Base-by-base conservation (phyloP, 2,113 vertebrate genomes). In the Cephalopterus ornatus region DNA sequence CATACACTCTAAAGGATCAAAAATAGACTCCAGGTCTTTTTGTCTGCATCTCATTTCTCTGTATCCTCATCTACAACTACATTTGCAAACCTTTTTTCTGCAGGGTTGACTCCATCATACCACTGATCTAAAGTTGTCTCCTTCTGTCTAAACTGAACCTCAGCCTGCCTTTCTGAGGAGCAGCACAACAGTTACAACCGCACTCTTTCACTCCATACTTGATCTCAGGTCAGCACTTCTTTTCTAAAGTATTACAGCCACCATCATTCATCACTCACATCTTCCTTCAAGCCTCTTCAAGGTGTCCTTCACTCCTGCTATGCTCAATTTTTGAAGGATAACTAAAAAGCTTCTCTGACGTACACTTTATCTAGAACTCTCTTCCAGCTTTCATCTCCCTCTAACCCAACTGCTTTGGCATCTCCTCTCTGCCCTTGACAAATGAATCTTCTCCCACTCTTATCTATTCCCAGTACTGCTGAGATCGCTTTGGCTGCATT, bases 391-490 rank as follows among this genome's bases (percentile, higher is more conserved):
- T 93, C 63, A 67, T 70, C 22, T 83, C 39, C 35, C 24, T 53
- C 85, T 88, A 92, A 82, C 92, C 67, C 24, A 6, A 73, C 42
- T 42, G 74, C 33, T 88, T 79, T 9, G 4, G 79, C 41, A 28
- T 83, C 71, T 88, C 55, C 61, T 85, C 55, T 93, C 72, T 77
- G 68, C 50, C 78, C 92, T 59, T 85, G 59, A 94, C 46, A 71
- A 94, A 77, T 11, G 8, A 32, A 2, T 88, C 82, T 83, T 95
- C 89, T 85, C 88, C 88, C 67, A 85, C 90, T 90, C 63, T 80
- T 80, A 90, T 59, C 90, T 94, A 90, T 92, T 96, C 75, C 80
- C 32, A 53, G 85, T 9, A 73, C 59, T 67, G 35, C 55, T 86
- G 63, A 88, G 95, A 86, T 80, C 5, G 0, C 59, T 71, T 90